phyloP scores from a whole-genome alignment of 2,888 invertebrate genomes.

The Atrina japonica region DNA sequence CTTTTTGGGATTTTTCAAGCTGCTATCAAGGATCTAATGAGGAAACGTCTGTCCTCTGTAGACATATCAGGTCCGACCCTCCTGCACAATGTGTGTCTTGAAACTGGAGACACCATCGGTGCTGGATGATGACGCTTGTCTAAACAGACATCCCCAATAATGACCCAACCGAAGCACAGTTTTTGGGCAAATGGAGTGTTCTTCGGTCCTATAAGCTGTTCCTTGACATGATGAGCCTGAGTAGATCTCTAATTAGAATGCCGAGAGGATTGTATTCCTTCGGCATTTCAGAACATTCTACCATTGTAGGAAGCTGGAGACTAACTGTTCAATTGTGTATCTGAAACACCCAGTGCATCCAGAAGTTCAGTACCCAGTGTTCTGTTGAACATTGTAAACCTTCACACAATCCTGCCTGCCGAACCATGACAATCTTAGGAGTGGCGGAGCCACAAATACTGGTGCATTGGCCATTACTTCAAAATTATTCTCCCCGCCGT shows the following conservation, averaged over 20 bases:
- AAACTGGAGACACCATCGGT: neutral
- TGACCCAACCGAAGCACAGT: slow-evolving; percentile 3
- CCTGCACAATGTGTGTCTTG: neutral
- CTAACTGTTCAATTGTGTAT: no score
- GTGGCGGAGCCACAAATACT: slow-evolving; percentile 5
- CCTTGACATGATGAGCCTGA: slow-evolving; percentile 8
- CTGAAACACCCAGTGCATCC: slow-evolving; percentile 5
- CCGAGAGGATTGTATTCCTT: neutral
- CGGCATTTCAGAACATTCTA: neutral
- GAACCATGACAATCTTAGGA: slow-evolving; percentile 7
- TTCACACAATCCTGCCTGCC: neutral
- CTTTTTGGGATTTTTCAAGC: neutral
- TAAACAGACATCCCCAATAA: slow-evolving; percentile 10
- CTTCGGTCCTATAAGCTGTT: neutral
- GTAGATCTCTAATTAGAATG: neutral
- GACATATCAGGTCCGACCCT: neutral
- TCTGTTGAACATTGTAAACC: slow-evolving; percentile 9
- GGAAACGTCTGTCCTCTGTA: neutral
- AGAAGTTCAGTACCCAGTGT: slow-evolving; percentile 12
- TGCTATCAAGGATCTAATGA: neutral
- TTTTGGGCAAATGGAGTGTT: slow-evolving; percentile 10
- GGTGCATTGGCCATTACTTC: neutral
- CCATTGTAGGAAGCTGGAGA: neutral
- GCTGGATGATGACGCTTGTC: neutral
- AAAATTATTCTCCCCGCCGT: no score